Conservation (phyloP, 2,888 invertebrate species). For the Nemapogon koenigi region DNA sequence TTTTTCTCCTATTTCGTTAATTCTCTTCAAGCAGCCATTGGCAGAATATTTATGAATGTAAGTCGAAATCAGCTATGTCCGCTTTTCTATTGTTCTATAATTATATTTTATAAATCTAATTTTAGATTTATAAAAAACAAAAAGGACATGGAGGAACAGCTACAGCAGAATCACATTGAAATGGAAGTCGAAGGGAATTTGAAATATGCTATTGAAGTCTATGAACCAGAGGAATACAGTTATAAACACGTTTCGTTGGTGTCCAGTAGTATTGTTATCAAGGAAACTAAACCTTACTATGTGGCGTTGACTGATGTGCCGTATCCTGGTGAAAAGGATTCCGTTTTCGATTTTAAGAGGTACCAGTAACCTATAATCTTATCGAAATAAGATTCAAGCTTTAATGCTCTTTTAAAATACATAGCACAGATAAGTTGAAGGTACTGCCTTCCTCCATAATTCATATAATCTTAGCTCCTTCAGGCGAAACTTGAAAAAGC, state of each 20-base stretch:
- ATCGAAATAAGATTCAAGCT: no score
- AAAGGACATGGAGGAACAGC: constrained; percentile 34
- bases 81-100: no score
- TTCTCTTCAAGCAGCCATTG: no score
- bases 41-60: no score
- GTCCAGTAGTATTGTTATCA: constrained; percentile 19
- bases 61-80: no score
- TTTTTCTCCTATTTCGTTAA: no score
- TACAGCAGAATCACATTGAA: constrained; percentile 20
- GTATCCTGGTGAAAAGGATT: constrained; percentile 43
- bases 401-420: no score
- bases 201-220: constrained; percentile 38
- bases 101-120: no score
- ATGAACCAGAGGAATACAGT: constrained; percentile 29
- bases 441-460: no score
- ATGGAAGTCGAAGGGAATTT: constrained; percentile 25
- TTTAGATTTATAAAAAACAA: constrained; percentile 41
- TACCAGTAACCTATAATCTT: constrained; percentile 15
- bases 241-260: constrained; percentile 25
- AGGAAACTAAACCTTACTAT: constrained; percentile 30
- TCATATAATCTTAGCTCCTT: no score
- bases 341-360: constrained; percentile 43
- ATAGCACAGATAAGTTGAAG: no score
- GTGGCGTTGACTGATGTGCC: constrained; percentile 43
- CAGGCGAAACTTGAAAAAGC: no score